Evolutionary conservation across 2,888 invertebrate genomes (phyloP).

Genomic region (Heliconius cydno): DNA sequence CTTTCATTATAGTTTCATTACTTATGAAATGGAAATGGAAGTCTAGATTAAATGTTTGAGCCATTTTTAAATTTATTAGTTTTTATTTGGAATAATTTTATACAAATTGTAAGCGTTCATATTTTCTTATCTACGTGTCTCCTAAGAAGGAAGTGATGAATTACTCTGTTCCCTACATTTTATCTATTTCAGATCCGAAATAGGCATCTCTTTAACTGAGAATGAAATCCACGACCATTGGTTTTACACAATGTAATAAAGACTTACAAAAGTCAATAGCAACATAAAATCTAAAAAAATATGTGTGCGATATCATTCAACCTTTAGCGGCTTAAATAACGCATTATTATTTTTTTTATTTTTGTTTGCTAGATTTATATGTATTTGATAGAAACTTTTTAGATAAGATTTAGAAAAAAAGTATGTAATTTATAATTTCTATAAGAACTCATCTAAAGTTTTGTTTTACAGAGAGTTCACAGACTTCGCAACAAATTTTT

Average conservation of each 20-base stretch:
- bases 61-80: background rate
- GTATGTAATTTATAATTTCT: background rate
- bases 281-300: no score
- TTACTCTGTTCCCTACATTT: background rate
- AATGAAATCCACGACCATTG: background rate
- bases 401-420: background rate
- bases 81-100: background rate
- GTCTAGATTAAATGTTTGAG: background rate
- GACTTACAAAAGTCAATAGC: no score
- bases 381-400: no score
- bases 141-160: background rate
- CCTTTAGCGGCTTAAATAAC: no score
- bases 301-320: no score
- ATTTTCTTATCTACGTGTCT: background rate
- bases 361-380: no score
- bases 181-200: background rate
- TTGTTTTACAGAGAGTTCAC: slow-evolving; percentile 82
- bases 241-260: no score
- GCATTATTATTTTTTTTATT: no score
- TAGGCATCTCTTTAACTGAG: background rate
- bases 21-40: background rate
- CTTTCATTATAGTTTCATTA: background rate
- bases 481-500: slow-evolving; percentile 84
- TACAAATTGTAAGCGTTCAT: background rate
- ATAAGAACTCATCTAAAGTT: background rate